Evolutionary conservation across 2,113 vertebrate species (phyloP).

Genomic region (Neogale vison): DNA sequence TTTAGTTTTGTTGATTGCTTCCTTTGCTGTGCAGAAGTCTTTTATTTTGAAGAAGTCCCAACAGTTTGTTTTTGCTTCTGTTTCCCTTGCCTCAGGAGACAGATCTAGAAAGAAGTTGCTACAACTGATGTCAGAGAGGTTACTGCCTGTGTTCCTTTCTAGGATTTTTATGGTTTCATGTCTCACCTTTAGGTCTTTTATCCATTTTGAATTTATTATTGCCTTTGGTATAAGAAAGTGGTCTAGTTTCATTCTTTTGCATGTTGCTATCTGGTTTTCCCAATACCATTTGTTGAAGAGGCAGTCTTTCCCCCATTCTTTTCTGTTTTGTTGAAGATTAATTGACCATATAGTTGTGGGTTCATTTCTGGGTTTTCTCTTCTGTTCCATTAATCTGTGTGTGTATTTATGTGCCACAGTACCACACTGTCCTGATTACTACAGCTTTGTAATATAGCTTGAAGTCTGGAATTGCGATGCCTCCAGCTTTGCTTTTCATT

Average conservation of each 20-base stretch:
- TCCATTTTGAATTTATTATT: neutral
- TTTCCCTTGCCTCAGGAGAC: too few species aligned
- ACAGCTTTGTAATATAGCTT: neutral
- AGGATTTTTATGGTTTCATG: neutral
- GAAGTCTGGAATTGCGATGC: neutral
- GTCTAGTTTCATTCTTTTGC: too few species aligned
- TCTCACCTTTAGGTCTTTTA: neutral
- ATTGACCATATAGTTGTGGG: too few species aligned
- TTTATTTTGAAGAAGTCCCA: neutral
- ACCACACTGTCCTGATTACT: neutral
- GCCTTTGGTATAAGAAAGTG: neutral
- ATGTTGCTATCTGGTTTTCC: too few species aligned
- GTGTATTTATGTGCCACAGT: neutral
- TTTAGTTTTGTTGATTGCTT: neutral
- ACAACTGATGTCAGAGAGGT: neutral
- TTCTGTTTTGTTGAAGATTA: too few species aligned
- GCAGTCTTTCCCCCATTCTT: too few species aligned
- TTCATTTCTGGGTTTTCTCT: too few species aligned
- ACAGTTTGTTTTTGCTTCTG: too few species aligned
- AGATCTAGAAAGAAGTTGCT: neutral
- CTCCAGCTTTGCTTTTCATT: neutral
- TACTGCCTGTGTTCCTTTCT: neutral
- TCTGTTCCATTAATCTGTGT: neutral
- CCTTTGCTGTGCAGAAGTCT: neutral
- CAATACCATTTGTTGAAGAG: too few species aligned